Base-by-base conservation (phyloP, 1,140 invertebrate genomes). In the Polyergus mexicanus region DNA sequence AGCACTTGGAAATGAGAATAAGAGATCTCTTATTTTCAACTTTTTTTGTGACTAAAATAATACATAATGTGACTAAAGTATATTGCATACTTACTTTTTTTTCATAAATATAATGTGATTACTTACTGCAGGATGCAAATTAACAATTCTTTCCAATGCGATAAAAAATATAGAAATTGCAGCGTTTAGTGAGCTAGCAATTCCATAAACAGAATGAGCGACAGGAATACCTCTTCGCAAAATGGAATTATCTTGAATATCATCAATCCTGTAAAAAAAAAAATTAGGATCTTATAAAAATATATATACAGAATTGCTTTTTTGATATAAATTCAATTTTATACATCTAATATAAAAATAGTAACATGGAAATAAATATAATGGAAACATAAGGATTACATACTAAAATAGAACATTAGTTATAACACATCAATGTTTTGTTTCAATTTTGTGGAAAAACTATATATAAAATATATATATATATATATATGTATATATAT, bases 141-240 rank as follows among this genome's bases (percentile, higher is more conserved):
- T 96, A 54, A 98, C 93, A 16, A 97, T 97, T 95, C 97, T 98
- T 94, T 99, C 97, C 13, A 99, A 95, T 3, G 98, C 98, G 78
- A 99, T 96, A 93, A 99, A 98, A 91, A 99, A 96, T 0, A 98
- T 97, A 95, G 99, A 99, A 96, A 99, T 99, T n/a, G 98, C 98
- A 56, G 98, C 97, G 95, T 99, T 99, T 83, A 99, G 99, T 16
- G 99, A 99, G 92, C 97, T 98, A 28, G 98, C 97, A 63, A 99
- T 96, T 28, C 99, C 99, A 96, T 98, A 99, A 89, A 99, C 99
- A 74, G 98, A 98, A 95, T 99, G 99, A 13, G 99, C 98, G 16
- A 99, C 98, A 63, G 98, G 97, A 93, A 99, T 98, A 44, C 99
- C 99, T 94, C 99, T 96, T 90, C 99, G 96, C 69, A 99, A 95